phyloP scores from a whole-genome alignment of 2,113 vertebrate species.

The Xenotilapia leptura region DNA sequence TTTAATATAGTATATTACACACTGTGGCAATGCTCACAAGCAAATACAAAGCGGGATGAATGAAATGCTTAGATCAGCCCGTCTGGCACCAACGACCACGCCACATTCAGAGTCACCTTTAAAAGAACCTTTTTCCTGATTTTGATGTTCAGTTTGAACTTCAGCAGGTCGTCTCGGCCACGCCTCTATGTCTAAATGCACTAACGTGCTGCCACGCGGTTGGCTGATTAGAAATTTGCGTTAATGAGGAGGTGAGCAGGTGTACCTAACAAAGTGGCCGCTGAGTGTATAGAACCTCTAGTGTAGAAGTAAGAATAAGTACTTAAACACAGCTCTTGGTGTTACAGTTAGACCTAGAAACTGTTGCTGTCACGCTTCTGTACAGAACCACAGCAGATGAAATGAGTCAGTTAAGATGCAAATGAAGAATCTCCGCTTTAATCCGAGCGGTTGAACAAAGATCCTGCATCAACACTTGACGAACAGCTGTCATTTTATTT shows the following conservation, averaged over 20 bases:
- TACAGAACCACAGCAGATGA: not conserved
- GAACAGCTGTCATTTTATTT: not conserved
- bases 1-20: not conserved
- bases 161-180: not conserved
- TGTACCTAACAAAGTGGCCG: not conserved
- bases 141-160: not conserved
- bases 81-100: accelerated
- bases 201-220: not conserved
- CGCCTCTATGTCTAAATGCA: not conserved
- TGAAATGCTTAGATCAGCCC: not conserved
- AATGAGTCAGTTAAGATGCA: not conserved
- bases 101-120: accelerated
- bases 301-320: not conserved
- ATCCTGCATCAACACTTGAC: not conserved
- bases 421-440: not conserved
- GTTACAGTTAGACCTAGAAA: not conserved
- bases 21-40: not conserved
- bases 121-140: not conserved
- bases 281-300: not conserved
- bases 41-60: not conserved
- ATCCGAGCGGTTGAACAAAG: not conserved
- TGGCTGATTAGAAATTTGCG: not conserved
- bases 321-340: not conserved
- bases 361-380: not conserved
- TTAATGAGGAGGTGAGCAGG: not conserved